Percentiles rank a stretch among this genome's conserved stretches.
These are phyloP conservation scores for Eolophus roseicapilla DNA, from an alignment of 2,113 vertebrate genomes.

Conservation along the genomic window DNA sequence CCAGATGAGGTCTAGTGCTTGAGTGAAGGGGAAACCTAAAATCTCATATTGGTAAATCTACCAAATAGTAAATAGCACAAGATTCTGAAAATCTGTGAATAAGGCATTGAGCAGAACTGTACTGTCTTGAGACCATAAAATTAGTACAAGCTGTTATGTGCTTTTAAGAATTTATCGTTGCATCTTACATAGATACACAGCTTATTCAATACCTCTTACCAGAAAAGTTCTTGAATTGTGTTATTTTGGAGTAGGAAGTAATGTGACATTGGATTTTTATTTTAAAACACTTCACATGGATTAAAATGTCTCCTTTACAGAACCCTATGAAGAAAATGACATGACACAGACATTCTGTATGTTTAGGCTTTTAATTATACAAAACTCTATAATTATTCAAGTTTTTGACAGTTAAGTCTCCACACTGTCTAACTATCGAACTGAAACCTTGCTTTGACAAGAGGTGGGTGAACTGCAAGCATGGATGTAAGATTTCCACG, in stretches of 20 bases:
- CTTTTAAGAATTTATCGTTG: background rate
- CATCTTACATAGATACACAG: background rate
- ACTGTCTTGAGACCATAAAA: background rate
- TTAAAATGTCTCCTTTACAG: background rate
- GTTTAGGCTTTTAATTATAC: background rate
- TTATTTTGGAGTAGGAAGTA: background rate
- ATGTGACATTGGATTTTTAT: background rate
- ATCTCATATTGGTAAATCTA: background rate
- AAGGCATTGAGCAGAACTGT: background rate
- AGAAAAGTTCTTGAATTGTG: background rate
- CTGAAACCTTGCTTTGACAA: conserved; percentile 41
- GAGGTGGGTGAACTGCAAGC: background rate
- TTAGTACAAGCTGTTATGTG: background rate
- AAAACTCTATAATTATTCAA: conserved; percentile 11
- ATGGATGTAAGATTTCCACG: background rate
- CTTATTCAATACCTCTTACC: background rate
- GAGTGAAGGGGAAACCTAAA: background rate
- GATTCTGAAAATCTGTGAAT: background rate
- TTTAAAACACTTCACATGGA: background rate
- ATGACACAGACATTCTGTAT: background rate
- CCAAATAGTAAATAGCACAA: background rate
- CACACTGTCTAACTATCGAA: background rate
- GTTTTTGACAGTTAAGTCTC: conserved; percentile 23
- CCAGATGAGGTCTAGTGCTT: background rate
- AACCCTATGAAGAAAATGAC: background rate